Percentiles rank a stretch among this genome's conserved stretches.
Evolutionary conservation across 2,113 vertebrate species (phyloP).

Genomic region (Colaptes auratus): DNA sequence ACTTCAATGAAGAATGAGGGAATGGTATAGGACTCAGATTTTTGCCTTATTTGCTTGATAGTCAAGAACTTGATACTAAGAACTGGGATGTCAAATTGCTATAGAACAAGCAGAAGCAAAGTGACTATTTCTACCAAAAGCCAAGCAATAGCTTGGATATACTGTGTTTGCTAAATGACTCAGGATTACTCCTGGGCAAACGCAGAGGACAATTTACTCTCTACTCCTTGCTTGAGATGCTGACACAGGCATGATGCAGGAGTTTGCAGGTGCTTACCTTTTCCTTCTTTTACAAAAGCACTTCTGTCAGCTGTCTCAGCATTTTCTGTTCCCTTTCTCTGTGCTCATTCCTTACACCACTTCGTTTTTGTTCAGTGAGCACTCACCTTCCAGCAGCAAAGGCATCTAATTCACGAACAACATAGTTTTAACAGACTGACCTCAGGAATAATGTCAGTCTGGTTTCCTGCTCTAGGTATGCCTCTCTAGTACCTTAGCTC

Average conservation of each 20-base stretch:
- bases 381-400: neutral
- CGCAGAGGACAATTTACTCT: neutral
- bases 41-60: neutral
- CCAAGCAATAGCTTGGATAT: neutral
- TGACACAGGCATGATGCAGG: neutral
- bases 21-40: neutral
- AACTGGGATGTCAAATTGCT: neutral
- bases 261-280: neutral
- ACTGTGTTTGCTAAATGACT: neutral
- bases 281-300: neutral
- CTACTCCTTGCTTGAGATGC: neutral
- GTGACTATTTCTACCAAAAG: neutral
- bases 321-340: neutral
- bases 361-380: neutral
- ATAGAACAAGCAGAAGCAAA: neutral
- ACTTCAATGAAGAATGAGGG: neutral
- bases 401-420: neutral
- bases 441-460: neutral
- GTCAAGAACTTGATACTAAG: neutral
- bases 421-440: neutral
- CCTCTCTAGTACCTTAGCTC: neutral
- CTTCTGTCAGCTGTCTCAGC: neutral
- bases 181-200: neutral
- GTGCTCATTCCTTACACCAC: neutral
- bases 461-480: neutral